Percentiles rank a stretch among this genome's conserved stretches.
Evolutionary conservation across 2,888 invertebrate genomes (phyloP).

Genomic region (Lepeophtheirus nordmannii): DNA sequence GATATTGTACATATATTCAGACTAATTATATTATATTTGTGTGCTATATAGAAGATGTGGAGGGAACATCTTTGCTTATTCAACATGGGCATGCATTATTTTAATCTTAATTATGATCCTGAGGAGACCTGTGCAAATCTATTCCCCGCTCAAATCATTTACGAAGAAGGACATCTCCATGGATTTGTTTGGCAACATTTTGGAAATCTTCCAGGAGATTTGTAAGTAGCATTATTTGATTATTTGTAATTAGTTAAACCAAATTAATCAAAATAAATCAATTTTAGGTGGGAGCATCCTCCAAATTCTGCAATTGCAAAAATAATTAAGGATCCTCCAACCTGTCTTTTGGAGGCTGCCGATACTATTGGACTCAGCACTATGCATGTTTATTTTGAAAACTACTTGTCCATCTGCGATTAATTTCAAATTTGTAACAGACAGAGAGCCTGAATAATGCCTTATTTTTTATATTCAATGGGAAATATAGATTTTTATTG

Average conservation of each 20-base stretch:
- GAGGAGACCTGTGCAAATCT: not conserved
- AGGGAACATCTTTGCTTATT: constrained; percentile 4
- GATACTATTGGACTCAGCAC: constrained; percentile 1
- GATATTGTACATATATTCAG: no score
- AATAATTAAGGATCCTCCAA: constrained; percentile 18
- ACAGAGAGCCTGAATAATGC: no score
- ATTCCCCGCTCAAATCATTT: constrained; percentile 6
- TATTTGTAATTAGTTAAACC: no score
- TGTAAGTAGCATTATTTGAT: no score
- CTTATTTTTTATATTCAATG: no score
- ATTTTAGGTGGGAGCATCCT: constrained; percentile 4
- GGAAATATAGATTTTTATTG: no score
- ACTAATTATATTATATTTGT: no score
- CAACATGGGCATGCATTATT: constrained; percentile 18
- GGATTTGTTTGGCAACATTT: constrained; percentile 22
- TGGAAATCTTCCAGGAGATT: constrained; percentile 7
- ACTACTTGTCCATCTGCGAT: constrained; percentile 3
- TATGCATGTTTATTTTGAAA: constrained; percentile 15
- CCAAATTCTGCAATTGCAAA: not conserved
- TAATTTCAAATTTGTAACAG: no score
- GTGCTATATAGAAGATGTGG: not conserved
- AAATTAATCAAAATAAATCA: no score
- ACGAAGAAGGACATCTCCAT: constrained; percentile 1
- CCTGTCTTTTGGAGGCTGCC: not conserved
- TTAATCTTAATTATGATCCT: constrained; percentile 5